phyloP scores from a whole-genome alignment of 2,797 vertebrate genomes.

The Euthynnus affinis region DNA sequence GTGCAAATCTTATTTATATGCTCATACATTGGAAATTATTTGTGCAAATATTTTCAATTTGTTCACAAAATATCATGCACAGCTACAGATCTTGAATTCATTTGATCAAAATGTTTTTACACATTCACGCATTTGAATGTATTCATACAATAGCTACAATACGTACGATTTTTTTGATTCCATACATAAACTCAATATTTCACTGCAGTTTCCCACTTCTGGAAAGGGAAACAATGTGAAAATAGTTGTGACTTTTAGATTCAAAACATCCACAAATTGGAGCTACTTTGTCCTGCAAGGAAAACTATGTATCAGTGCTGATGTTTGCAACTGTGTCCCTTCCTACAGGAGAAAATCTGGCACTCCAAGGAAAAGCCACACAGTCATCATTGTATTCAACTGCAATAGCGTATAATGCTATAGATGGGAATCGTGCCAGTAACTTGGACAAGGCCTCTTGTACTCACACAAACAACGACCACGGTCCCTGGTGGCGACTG shows the following conservation, averaged over 20 bases:
- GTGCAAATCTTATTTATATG: neutral
- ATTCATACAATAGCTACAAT: no score
- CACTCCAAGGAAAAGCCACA: conserved; percentile 53
- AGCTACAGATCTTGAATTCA: no score
- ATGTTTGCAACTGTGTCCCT: conserved; percentile 7
- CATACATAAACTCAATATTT: neutral
- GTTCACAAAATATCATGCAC: no score
- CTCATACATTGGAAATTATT: neutral
- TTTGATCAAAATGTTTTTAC: no score
- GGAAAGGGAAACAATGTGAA: neutral
- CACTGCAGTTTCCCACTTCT: neutral
- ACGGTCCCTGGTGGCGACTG: conserved; percentile 78
- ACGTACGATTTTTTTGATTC: no score
- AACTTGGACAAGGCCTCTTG: conserved; percentile 42
- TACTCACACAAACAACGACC: neutral
- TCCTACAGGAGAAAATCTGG: conserved; percentile 59
- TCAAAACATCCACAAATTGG: neutral
- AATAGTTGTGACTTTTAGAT: neutral
- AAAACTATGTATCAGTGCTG: neutral
- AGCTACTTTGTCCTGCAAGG: neutral
- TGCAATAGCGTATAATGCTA: conserved; percentile 35
- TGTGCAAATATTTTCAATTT: no score
- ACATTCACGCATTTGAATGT: no score
- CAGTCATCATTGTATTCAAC: conserved; percentile 46
- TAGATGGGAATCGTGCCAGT: conserved; percentile 68